Conservation (phyloP, 2,113 vertebrate genomes). For the Cyprinodon tularosa region DNA sequence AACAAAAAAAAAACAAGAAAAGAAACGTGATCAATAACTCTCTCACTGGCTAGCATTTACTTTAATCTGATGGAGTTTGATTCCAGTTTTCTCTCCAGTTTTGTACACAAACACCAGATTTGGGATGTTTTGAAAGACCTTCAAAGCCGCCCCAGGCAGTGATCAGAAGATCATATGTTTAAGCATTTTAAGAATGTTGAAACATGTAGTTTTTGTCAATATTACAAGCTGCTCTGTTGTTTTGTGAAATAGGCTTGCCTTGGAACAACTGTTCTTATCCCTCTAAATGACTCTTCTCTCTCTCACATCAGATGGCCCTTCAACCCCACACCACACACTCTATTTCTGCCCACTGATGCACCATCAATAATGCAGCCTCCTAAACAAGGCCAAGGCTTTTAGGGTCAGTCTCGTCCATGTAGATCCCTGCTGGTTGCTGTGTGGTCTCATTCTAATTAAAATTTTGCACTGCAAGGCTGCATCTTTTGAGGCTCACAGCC, state of each 20-base stretch:
- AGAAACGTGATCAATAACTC: not conserved
- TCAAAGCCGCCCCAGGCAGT: not conserved
- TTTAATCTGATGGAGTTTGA: not conserved
- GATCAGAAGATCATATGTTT: not conserved
- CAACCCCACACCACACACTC: constrained; percentile 9
- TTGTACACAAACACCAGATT: not conserved
- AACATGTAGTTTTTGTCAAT: not conserved
- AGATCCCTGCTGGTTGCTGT: constrained; percentile 15
- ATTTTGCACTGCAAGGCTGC: constrained; percentile 21
- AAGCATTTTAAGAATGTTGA: not conserved
- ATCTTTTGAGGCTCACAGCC: constrained; percentile 11
- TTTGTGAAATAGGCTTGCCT: not conserved
- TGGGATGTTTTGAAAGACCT: not conserved
- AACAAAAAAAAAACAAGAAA: not conserved
- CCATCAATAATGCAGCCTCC: constrained; percentile 62
- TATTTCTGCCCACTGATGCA: constrained; percentile 42
- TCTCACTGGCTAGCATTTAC: not conserved
- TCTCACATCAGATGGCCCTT: constrained; percentile 14
- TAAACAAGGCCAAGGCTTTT: constrained; percentile 50
- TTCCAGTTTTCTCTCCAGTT: not conserved
- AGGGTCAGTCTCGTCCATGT: constrained; percentile 25
- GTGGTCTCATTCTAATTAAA: constrained; percentile 33
- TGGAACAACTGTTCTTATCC: not conserved
- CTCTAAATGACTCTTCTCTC: not conserved
- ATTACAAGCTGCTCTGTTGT: not conserved